These are phyloP conservation scores for Pseudeuparius sepicola DNA, from an alignment of 2,888 invertebrate species.

Conservation along the genomic window DNA sequence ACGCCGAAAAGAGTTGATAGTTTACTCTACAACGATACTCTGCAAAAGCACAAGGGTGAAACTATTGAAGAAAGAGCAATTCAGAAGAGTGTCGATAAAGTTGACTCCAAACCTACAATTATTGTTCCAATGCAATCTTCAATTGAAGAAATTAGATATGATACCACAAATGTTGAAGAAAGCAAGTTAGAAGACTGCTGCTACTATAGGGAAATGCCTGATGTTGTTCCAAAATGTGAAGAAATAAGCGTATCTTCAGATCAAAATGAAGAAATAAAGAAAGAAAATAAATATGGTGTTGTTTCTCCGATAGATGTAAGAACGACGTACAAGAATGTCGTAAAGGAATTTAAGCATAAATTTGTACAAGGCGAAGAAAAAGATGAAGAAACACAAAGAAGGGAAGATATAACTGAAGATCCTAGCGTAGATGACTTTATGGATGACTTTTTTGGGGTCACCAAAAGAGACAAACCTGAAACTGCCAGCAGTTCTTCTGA, in stretches of 20 bases:
- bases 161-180: constrained; percentile 3
- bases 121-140: too few relatives aligned
- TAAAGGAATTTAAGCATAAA: constrained; percentile 28
- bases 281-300: constrained; percentile 26
- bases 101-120: background rate
- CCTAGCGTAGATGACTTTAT: constrained; percentile 17
- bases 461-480: constrained; percentile 1
- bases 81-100: constrained; percentile 1
- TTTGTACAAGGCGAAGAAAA: constrained; percentile 16
- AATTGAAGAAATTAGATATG: constrained; percentile 3
- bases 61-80: constrained; percentile 6
- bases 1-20: background rate
- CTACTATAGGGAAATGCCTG: too few relatives aligned
- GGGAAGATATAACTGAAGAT: constrained; percentile 11
- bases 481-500: background rate
- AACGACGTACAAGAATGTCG: constrained; percentile 25
- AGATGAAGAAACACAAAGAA: constrained; percentile 3
- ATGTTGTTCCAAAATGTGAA: too few relatives aligned
- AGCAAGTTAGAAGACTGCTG: background rate
- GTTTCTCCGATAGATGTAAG: constrained; percentile 23
- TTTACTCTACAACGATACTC: constrained; percentile 8
- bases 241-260: too few relatives aligned
- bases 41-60: constrained; percentile 4
- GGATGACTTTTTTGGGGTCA: constrained; percentile 18
- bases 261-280: constrained; percentile 16